Conservation (phyloP, 2,888 invertebrate genomes). For the Apamea crenata region DNA sequence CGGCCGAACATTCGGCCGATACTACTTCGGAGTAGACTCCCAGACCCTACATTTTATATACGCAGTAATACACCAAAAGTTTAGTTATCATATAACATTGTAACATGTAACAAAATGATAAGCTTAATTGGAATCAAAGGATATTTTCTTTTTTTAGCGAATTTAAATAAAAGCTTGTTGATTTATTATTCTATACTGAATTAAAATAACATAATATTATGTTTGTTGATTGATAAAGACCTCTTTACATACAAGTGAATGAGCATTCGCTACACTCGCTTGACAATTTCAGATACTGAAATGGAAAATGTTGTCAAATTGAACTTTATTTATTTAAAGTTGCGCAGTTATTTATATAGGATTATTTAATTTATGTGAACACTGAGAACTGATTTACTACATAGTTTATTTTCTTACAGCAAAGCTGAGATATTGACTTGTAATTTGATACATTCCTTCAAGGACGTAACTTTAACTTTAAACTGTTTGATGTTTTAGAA, state of each 20-base stretch:
- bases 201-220: too few relatives aligned
- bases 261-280: not conserved
- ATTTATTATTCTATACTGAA: not conserved
- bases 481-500: too few relatives aligned
- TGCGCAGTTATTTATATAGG: not conserved
- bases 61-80: not conserved
- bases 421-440: too few relatives aligned
- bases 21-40: too few relatives aligned
- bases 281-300: conserved; percentile 4
- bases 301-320: conserved; percentile 9
- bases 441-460: too few relatives aligned
- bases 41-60: too few relatives aligned
- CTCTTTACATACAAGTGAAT: conserved; percentile 14
- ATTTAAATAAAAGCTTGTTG: not conserved
- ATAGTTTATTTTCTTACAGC: not conserved
- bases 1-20: too few relatives aligned
- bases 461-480: too few relatives aligned
- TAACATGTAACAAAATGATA: not conserved
- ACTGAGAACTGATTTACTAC: not conserved
- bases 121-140: not conserved
- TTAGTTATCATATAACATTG: too few relatives aligned
- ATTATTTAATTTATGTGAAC: not conserved
- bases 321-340: not conserved
- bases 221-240: too few relatives aligned
- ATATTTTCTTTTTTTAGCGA: not conserved